phyloP scores from a whole-genome alignment of 2,888 invertebrate species.

The Morpho deidamia region DNA sequence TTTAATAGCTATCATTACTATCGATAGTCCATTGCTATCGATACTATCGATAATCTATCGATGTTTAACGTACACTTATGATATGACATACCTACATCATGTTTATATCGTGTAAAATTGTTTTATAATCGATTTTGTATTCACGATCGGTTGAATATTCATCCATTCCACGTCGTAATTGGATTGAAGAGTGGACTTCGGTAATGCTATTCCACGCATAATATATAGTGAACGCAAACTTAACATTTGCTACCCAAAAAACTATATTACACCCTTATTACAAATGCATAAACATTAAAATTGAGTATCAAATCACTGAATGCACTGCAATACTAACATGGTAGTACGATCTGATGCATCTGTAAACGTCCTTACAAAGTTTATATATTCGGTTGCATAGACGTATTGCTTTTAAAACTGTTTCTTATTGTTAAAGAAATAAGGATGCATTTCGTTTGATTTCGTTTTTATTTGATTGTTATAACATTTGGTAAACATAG shows the following conservation, averaged over 20 bases:
- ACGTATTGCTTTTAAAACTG: background rate
- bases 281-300: constrained; percentile 1
- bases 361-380: constrained; percentile 19
- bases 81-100: background rate
- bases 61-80: too few species aligned
- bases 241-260: constrained; percentile 1
- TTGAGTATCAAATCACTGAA: background rate
- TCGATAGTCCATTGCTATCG: too few species aligned
- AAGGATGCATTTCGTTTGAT: constrained; percentile 1
- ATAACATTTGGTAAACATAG: background rate
- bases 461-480: background rate
- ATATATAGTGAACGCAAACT: constrained; percentile 29
- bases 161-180: constrained; percentile 59
- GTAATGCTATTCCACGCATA: constrained; percentile 37
- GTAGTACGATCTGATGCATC: constrained; percentile 18
- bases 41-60: too few species aligned
- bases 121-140: constrained; percentile 54
- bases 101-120: constrained; percentile 36
- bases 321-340: background rate
- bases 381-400: constrained; percentile 10
- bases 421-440: background rate
- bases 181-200: constrained; percentile 47
- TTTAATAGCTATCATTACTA: too few species aligned
- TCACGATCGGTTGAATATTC: constrained; percentile 61
- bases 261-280: background rate